Evolutionary conservation across 2,797 vertebrate species (phyloP).

Genomic region (Ceyx erithaca): DNA sequence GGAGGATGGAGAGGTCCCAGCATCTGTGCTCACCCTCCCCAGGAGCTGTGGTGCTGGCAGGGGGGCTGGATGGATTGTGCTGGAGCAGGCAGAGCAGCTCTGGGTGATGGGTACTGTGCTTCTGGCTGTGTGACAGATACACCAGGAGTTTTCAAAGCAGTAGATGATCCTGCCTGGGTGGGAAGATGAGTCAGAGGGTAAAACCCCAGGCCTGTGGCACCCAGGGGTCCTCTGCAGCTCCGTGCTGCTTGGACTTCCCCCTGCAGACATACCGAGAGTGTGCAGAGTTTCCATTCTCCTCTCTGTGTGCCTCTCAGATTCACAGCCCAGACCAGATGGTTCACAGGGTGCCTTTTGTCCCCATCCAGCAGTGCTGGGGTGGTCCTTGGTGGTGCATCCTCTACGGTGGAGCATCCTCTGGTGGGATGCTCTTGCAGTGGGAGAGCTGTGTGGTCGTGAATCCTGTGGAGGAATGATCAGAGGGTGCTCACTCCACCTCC

Average conservation of each 20-base stretch:
- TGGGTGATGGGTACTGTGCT: neutral
- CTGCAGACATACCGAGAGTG: slow-evolving; percentile 21
- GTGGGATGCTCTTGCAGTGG: neutral
- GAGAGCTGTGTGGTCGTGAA: neutral
- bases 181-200: slow-evolving; percentile 58
- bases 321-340: neutral
- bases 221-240: neutral
- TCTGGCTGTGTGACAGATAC: neutral
- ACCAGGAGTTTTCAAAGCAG: neutral
- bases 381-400: neutral
- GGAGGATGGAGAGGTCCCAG: neutral
- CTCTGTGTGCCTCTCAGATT: rapidly evolving
- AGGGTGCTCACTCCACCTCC: rapidly evolving
- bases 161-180: neutral
- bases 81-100: neutral
- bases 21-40: rapidly evolving
- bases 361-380: rapidly evolving
- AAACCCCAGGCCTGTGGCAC: neutral
- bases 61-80: neutral
- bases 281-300: neutral
- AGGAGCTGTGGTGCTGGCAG: neutral
- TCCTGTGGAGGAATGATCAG: neutral
- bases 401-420: neutral
- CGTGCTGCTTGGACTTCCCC: slow-evolving; percentile 12
- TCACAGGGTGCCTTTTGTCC: neutral